phyloP scores from a whole-genome alignment of 2,113 vertebrate genomes.

The Semnornis frantzii region DNA sequence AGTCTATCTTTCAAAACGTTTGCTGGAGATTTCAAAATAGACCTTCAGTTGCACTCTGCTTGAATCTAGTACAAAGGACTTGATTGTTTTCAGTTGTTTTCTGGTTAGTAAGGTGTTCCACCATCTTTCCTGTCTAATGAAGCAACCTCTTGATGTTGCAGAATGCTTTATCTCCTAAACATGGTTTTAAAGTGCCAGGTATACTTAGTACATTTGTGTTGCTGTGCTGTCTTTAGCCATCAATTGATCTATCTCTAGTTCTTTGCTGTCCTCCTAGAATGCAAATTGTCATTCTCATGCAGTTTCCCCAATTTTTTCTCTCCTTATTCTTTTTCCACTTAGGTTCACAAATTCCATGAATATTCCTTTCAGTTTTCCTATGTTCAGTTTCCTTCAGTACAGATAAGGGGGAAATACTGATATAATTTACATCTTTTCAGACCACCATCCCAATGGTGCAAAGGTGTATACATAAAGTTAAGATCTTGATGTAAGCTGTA shows the following conservation, averaged over 20 bases:
- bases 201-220: not conserved
- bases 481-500: not conserved
- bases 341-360: not conserved
- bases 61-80: not conserved
- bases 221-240: not conserved
- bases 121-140: not conserved
- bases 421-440: not conserved
- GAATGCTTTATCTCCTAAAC: not conserved
- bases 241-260: not conserved
- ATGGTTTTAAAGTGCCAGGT: not conserved
- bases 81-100: not conserved
- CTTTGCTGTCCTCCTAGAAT: not conserved
- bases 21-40: not conserved
- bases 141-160: not conserved
- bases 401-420: not conserved
- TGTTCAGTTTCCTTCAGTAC: not conserved
- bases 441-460: not conserved
- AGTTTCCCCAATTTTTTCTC: not conserved
- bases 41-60: not conserved
- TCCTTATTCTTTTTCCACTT: not conserved
- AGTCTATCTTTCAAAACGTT: not conserved
- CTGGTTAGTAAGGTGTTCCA: not conserved
- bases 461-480: not conserved
- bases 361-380: not conserved
- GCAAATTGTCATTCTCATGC: not conserved